Evolutionary conservation across 2,888 invertebrate species (phyloP), one percentile per base, ranked within the genome.

Genomic region (Plebejus anna): DNA sequence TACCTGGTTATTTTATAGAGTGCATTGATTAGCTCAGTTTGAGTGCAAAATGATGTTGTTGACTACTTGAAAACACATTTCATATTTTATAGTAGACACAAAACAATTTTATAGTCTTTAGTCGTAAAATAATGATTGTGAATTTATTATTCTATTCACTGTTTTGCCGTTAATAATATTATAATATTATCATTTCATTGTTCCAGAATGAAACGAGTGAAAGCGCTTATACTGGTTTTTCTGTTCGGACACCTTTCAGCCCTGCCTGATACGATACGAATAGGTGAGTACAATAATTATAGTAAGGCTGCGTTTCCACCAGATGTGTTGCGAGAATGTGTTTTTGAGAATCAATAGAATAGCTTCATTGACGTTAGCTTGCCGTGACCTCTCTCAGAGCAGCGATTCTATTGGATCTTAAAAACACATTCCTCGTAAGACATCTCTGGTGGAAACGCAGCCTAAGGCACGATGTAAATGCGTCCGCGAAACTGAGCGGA

Each of bases 211-310:
- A 88, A 87, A 85, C 90, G 87, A 77, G 87, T 89, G 79, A 89
- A 90, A 80, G 90, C 88, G 76, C 83, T 93, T 84, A 89, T 91
- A 80, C 88, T 94, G 80, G 85, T 94, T 83, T 86, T 94, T 81
- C 90, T 92, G 84, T 89, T 91, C 78, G 92, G 92, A 42, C 90
- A 92, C 81, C 90, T 94, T 73, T 93, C 92, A 76, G 94, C 94
- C 11, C 85, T 94, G 59, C 94, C 94, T 66, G 94, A 94, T 80
- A 94, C 94, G n/a, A 94, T 94, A 78, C 87, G 94, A 85, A 94
- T 94, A 85, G 94, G 94, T 94, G 86, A 92, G 89, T 51, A 9
- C 22, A n/a, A 22, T 51, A 75, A 11, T 32, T 32, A 32, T 32
- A 32, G 32, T 32, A 32, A 2, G 2, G 32, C 32, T 32, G 32